Percentiles rank a stretch among this genome's conserved stretches.
phyloP scores from a whole-genome alignment of 2,888 invertebrate species.

The Vannuccia rotundouncinata region DNA sequence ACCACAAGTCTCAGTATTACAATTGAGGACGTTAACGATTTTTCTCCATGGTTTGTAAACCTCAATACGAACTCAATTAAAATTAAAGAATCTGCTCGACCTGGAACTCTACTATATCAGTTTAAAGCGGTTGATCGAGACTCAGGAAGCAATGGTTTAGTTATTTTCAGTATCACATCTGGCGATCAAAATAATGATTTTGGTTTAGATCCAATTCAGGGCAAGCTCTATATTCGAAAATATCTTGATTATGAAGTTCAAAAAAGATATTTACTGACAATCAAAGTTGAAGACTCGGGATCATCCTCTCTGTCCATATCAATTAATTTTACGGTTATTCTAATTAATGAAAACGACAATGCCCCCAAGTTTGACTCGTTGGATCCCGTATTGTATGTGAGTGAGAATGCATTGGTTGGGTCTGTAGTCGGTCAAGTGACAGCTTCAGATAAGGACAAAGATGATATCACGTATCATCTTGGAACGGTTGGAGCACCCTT shows the following conservation, averaged over 20 bases:
- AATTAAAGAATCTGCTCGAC: slow-evolving; percentile 45
- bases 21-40: slow-evolving; percentile 87
- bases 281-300: slow-evolving; percentile 68
- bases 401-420: slow-evolving; percentile 76
- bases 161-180: slow-evolving; percentile 76
- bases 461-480: not conserved
- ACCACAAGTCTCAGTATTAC: slow-evolving; percentile 65
- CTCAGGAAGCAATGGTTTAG: slow-evolving; percentile 77
- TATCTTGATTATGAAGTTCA: slow-evolving; percentile 81
- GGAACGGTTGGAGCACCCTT: not conserved
- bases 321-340: slow-evolving; percentile 68
- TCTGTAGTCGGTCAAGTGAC: slow-evolving; percentile 79
- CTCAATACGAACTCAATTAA: slow-evolving; percentile 42
- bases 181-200: slow-evolving; percentile 64
- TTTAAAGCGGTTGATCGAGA: slow-evolving; percentile 60
- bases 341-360: slow-evolving; percentile 88
- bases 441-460: slow-evolving; percentile 80
- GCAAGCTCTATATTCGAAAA: slow-evolving; percentile 81
- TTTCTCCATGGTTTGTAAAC: slow-evolving; percentile 69
- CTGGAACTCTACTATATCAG: slow-evolving; percentile 45
- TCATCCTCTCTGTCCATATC: slow-evolving; percentile 65
- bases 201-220: slow-evolving; percentile 68
- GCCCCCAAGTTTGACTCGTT: slow-evolving; percentile 64
- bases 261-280: slow-evolving; percentile 73
- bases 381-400: slow-evolving; percentile 52